A percentile compares a stretch with the other conserved stretches of the same genome.
Evolutionary conservation across 2,113 vertebrate genomes (phyloP).

Genomic region (Strix aluco): DNA sequence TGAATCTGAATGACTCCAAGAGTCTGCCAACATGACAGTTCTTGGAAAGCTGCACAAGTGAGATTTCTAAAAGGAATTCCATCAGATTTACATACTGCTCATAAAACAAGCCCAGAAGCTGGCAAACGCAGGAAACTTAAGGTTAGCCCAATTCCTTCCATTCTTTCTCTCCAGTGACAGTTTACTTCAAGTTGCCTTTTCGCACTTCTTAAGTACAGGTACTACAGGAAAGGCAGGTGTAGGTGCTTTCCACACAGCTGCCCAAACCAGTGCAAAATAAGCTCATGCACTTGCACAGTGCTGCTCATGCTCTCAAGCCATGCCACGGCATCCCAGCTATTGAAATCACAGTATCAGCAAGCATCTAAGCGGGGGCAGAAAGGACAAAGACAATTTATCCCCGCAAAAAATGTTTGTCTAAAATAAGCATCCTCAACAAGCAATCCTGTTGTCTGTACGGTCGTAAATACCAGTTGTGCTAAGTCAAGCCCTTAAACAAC

Average conservation of each 20-base stretch:
- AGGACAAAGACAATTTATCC: neutral
- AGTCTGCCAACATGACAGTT: neutral
- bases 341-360: neutral
- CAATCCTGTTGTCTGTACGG: neutral
- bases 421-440: constrained; percentile 1
- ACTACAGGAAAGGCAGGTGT: neutral
- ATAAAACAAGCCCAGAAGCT: constrained; percentile 11
- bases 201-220: neutral
- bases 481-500: neutral
- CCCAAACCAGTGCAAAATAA: neutral
- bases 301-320: neutral
- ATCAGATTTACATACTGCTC: neutral
- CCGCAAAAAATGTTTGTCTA: neutral
- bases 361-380: neutral
- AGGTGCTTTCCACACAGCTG: neutral
- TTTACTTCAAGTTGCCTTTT: neutral
- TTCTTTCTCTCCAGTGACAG: neutral
- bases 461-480: neutral
- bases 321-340: neutral
- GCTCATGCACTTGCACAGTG: rapidly evolving
- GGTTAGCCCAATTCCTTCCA: neutral
- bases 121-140: neutral
- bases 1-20: neutral
- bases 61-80: constrained; percentile 12
- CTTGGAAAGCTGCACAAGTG: constrained; percentile 11